Conservation (phyloP, 2,888 invertebrate genomes). For the Nebria salina region DNA sequence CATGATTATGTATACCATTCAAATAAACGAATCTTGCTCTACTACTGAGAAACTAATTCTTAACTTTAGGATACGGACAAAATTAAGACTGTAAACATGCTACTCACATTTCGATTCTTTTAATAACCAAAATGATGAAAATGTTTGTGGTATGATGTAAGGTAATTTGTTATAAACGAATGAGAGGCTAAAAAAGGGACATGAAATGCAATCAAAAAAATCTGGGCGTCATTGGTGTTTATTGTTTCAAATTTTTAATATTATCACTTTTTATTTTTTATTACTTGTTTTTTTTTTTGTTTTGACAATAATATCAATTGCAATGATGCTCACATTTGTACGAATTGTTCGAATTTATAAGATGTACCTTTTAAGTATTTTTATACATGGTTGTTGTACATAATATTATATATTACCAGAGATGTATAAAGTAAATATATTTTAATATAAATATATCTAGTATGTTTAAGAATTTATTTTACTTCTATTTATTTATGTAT, state of each 20-base stretch:
- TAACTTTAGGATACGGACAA: constrained; percentile 43
- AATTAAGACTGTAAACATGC: constrained; percentile 47
- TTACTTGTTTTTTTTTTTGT: not conserved
- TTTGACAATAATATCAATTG: constrained; percentile 5
- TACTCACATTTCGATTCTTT: constrained; percentile 2
- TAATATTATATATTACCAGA: constrained; percentile 56
- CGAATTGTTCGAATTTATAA: constrained; percentile 42
- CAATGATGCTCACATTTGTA: constrained; percentile 31
- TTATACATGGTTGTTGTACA: constrained; percentile 57
- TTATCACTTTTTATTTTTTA: not conserved
- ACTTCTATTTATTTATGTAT: constrained; percentile 10
- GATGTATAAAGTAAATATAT: constrained; percentile 60
- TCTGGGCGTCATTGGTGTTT: constrained; percentile 30
- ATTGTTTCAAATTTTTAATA: constrained; percentile 9
- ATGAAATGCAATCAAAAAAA: constrained; percentile 55
- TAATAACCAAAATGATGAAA: not conserved
- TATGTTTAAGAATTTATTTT: constrained; percentile 34
- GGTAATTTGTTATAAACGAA: constrained; percentile 53
- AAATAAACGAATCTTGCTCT: constrained; percentile 39
- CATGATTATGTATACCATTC: not conserved
- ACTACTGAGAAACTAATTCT: constrained; percentile 34
- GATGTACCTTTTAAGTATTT: constrained; percentile 52
- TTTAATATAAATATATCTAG: constrained; percentile 54
- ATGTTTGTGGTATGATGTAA: constrained; percentile 38
- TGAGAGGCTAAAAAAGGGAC: constrained; percentile 58